Base-by-base conservation (phyloP, 2,888 invertebrate genomes). In the Metacarcinus magister region DNA sequence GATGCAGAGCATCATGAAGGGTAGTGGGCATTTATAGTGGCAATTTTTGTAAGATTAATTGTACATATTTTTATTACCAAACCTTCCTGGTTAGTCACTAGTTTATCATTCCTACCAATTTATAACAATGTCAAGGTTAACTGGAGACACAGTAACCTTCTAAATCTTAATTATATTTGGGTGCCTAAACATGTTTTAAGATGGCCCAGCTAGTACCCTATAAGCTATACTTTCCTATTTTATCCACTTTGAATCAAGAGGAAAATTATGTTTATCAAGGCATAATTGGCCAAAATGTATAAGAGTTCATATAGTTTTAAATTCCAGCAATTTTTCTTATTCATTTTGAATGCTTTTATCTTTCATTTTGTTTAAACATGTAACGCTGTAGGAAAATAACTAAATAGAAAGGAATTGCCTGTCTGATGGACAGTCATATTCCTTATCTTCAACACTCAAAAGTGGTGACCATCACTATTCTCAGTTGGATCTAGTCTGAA, bases 401-500 rank as follows among this genome's bases (percentile, higher is more conserved):
- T 8, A 28, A n/a, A 75, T 10, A 28, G 75, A 75, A 75, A 28
- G 2, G n/a, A 75, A 28, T 28, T n/a, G 8, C 7, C n/a, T 28
- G 7, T 75, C 75, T 75, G 75, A 75, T 75, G 75, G 10, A 8
- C 28, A 75, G 28, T 75, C 28, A 4, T 75, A 75, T 75, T 75
- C 2, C 28, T 75, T 75, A 75, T 75, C 8, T 75, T 75, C 75
- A 28, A 54, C 2, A 48, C 48, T 48, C 13, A 2, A 28, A 75
- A 75, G 75, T 75, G 28, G 28, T 75, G 23, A 23, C 28, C 10
- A 75, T 75, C n/a, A 28, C 75, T 28, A 5, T 28, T 75, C 8
- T n/a, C 28, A 75, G 8, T 75, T 75, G n/a, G 75, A 75, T 75
- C 75, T 75, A 75, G 75, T 75, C 75, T 75, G 75, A 75, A 75